These are phyloP conservation scores for Heliothis virescens DNA, from an alignment of 1,140 invertebrate species.

Conservation along the genomic window DNA sequence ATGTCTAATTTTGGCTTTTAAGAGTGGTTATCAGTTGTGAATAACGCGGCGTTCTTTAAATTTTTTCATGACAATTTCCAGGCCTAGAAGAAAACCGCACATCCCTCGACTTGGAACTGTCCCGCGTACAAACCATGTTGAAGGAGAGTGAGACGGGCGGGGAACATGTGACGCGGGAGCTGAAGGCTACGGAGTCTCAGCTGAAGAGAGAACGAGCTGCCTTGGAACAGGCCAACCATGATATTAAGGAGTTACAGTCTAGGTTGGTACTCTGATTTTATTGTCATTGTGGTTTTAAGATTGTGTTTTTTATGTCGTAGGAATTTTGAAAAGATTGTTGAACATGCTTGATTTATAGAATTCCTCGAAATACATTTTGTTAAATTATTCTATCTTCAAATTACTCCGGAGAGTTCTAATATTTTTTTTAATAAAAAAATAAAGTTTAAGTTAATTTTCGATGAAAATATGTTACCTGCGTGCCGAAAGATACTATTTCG, in stretches of 20 bases:
- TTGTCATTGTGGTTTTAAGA: not conserved
- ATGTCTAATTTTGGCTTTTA: too few relatives aligned
- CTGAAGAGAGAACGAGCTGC: conserved; percentile 89
- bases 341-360: not conserved
- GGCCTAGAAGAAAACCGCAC: conserved; percentile 92
- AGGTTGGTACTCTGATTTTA: too few relatives aligned
- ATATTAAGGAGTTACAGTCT: conserved; percentile 93
- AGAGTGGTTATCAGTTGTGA: too few relatives aligned
- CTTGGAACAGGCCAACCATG: conserved; percentile 90
- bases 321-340: not conserved
- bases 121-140: conserved; percentile 89
- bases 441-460: too few relatives aligned
- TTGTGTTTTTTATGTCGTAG: not conserved
- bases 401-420: too few relatives aligned
- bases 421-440: too few relatives aligned
- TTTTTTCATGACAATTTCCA: conserved; percentile 59
- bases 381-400: too few relatives aligned
- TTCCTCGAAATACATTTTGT: too few relatives aligned
- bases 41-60: too few relatives aligned
- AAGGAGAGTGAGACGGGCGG: conserved; percentile 92
- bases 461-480: too few relatives aligned
- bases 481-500: too few relatives aligned
- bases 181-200: conserved; percentile 89
- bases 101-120: conserved; percentile 90
- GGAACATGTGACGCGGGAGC: conserved; percentile 88